A percentile compares a stretch with the other conserved stretches of the same genome.
Evolutionary conservation across 2,888 invertebrate genomes (phyloP).

Genomic region (Phyllotreta striolata): DNA sequence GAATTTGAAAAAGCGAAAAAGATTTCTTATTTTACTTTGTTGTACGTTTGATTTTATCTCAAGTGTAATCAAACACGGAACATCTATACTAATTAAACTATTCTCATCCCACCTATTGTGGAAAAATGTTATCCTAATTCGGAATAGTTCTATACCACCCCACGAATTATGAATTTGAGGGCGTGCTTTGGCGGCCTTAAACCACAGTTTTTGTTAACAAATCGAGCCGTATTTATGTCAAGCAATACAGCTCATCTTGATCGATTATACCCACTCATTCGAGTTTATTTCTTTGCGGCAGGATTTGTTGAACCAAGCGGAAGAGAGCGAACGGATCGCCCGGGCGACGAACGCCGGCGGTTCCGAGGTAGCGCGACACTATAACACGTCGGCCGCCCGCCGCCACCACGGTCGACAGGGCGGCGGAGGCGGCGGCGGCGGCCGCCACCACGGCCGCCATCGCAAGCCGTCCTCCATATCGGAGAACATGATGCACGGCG

Average conservation of each 20-base stretch:
- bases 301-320: constrained; percentile 80
- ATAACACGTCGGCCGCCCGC: constrained; percentile 60
- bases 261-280: background rate
- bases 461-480: constrained; percentile 61
- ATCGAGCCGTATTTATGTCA: no score
- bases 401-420: constrained; percentile 54
- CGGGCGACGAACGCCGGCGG: constrained; percentile 64
- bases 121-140: no score
- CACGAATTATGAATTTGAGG: no score
- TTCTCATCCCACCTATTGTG: no score
- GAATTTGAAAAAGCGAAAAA: no score
- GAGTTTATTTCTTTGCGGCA: constrained; percentile 52
- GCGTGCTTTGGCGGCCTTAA: no score
- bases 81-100: no score
- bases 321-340: constrained; percentile 75
- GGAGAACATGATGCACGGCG: constrained; percentile 66
- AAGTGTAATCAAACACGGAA: no score
- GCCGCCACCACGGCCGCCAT: constrained; percentile 53
- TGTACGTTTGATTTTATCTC: no score
- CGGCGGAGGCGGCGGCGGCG: constrained; percentile 56
- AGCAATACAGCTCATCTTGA: background rate
- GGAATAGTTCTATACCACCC: no score
- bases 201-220: no score
- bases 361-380: constrained; percentile 59
- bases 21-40: no score